Conservation (phyloP, 2,797 vertebrate species). For the Enteromius argenteus region DNA sequence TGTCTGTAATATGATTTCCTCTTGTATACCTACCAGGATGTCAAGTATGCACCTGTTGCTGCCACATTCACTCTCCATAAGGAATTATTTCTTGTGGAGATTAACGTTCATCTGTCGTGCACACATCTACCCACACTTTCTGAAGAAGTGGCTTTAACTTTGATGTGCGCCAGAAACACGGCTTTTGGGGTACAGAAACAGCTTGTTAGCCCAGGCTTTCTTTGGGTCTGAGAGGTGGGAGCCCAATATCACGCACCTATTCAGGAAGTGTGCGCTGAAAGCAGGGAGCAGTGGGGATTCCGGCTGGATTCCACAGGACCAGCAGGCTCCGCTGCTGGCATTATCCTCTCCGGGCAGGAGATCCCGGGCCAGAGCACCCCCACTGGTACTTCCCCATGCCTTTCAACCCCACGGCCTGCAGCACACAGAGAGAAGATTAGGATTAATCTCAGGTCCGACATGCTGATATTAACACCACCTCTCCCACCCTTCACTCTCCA, state of each 20-base stretch:
- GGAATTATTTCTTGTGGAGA: slow-evolving; percentile 55
- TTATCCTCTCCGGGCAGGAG: slow-evolving; percentile 69
- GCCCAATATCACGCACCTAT: slow-evolving; percentile 59
- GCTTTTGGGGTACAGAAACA: slow-evolving; percentile 55
- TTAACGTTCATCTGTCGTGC: slow-evolving; percentile 58
- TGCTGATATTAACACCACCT: slow-evolving; percentile 66
- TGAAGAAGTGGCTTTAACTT: slow-evolving; percentile 57
- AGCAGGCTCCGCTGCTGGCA: slow-evolving; percentile 65
- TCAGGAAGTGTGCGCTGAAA: slow-evolving; percentile 67
- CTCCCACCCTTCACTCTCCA: slow-evolving; percentile 44
- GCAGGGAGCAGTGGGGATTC: slow-evolving; percentile 55
- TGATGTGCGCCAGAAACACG: slow-evolving; percentile 63
- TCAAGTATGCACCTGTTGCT: slow-evolving; percentile 54
- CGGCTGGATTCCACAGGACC: slow-evolving; percentile 60
- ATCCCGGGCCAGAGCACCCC: slow-evolving; percentile 68
- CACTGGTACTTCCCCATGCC: slow-evolving; percentile 65
- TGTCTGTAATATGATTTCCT: slow-evolving; percentile 7
- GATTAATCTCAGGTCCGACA: slow-evolving; percentile 69
- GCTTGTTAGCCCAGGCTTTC: slow-evolving; percentile 59
- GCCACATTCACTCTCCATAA: slow-evolving; percentile 20
- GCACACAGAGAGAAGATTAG: slow-evolving; percentile 73
- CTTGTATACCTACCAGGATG: neutral
- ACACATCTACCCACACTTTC: slow-evolving; percentile 50
- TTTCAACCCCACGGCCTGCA: slow-evolving; percentile 70
- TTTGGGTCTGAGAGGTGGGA: slow-evolving; percentile 57